Percentiles rank a stretch among this genome's conserved stretches.
Conservation (phyloP, 2,797 vertebrate genomes). For the Chaunax sp. region DNA sequence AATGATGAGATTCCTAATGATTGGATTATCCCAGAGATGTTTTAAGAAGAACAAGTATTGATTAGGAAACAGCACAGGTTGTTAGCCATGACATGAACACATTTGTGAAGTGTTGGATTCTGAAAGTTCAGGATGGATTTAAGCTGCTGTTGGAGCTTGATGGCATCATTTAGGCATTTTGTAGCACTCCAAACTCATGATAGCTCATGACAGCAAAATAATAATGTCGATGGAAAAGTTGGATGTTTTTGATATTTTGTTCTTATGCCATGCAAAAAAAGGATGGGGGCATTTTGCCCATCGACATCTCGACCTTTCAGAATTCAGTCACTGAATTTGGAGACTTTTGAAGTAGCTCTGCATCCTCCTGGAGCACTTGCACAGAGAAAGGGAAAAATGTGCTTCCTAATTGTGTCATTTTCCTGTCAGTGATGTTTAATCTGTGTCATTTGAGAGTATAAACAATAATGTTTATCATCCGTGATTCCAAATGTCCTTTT, state of each 20-base stretch:
- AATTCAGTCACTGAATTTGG: slow-evolving; percentile 36
- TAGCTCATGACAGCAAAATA: not conserved
- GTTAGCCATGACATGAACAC: slow-evolving; percentile 4
- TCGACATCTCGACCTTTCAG: slow-evolving; percentile 35
- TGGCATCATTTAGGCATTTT: slow-evolving; percentile 5
- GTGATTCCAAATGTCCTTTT: slow-evolving; percentile 4
- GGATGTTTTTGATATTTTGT: not conserved
- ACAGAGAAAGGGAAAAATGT: slow-evolving; percentile 17
- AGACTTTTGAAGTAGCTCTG: slow-evolving; percentile 37
- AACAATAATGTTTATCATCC: slow-evolving; percentile 3
- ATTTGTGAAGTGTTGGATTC: slow-evolving; percentile 21
- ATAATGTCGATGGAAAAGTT: too few species aligned
- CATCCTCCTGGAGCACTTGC: slow-evolving; percentile 26
- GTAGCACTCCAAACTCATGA: slow-evolving; percentile 33
- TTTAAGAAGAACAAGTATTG: not conserved
- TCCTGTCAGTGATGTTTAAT: slow-evolving; percentile 25
- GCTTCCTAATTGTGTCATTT: slow-evolving; percentile 19
- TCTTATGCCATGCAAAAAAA: slow-evolving; percentile 46
- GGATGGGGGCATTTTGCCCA: not conserved
- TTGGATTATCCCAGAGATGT: not conserved
- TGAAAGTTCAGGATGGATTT: slow-evolving; percentile 21
- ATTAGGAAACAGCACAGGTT: slow-evolving; percentile 7
- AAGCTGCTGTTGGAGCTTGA: not conserved
- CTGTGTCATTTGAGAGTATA: slow-evolving; percentile 17
- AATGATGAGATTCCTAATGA: not conserved